These are phyloP conservation scores for Nanorana parkeri DNA, from an alignment of 2,113 vertebrate genomes.

Conservation along the genomic window DNA sequence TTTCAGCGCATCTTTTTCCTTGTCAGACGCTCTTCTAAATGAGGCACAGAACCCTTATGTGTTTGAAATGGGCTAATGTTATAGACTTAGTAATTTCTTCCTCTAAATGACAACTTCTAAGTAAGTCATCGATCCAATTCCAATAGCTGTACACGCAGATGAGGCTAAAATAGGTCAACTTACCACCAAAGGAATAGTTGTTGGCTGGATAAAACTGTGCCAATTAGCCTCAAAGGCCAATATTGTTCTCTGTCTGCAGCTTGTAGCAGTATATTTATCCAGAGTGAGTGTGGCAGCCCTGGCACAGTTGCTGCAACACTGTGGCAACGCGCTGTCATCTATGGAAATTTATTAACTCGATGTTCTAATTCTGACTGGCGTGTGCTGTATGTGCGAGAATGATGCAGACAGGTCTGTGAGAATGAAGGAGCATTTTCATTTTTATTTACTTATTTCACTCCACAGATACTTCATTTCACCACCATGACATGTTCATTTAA, in stretches of 20 bases:
- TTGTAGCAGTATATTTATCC: not conserved
- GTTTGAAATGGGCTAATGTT: not conserved
- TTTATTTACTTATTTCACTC: slow-evolving; percentile 32
- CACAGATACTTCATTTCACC: slow-evolving; percentile 38
- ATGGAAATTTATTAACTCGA: slow-evolving; percentile 16
- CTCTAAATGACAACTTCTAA: slow-evolving; percentile 13
- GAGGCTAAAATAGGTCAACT: slow-evolving; percentile 25
- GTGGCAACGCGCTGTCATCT: slow-evolving; percentile 36
- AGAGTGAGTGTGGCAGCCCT: slow-evolving; percentile 12
- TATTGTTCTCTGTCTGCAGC: not conserved
- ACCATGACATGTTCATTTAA: slow-evolving; percentile 51
- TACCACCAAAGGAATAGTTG: slow-evolving; percentile 5
- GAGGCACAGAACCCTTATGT: no score
- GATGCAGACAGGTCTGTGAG: slow-evolving; percentile 6
- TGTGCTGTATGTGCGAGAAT: not conserved
- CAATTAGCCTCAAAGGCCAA: slow-evolving; percentile 1
- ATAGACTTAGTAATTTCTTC: slow-evolving; percentile 8
- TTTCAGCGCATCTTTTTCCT: no score
- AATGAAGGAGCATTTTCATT: slow-evolving; percentile 24
- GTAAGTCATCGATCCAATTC: slow-evolving; percentile 4
- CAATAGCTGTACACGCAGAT: not conserved
- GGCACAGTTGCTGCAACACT: slow-evolving; percentile 17
- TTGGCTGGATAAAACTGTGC: not conserved
- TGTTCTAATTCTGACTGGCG: slow-evolving; percentile 40
- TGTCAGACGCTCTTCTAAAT: no score